Conservation (phyloP, 2,888 invertebrate species). For the Acleris literana region DNA sequence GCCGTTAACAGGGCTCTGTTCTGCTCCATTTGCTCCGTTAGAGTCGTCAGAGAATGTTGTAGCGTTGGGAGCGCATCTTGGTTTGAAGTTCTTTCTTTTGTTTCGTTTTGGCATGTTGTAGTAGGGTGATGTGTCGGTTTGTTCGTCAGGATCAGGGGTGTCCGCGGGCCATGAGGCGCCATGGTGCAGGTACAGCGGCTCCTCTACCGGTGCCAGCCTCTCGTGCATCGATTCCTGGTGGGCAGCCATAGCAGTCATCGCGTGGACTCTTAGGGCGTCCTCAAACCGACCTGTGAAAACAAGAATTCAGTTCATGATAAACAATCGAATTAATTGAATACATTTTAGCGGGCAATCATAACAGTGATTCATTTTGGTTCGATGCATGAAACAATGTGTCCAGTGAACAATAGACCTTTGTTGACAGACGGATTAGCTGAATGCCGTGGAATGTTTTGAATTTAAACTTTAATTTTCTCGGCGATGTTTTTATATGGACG, state of each 20-base stretch:
- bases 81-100: slow-evolving; percentile 91
- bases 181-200: slow-evolving; percentile 76
- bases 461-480: slow-evolving; percentile 72
- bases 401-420: slow-evolving; percentile 80
- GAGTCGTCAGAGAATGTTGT: slow-evolving; percentile 79
- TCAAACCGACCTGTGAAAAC: slow-evolving; percentile 69
- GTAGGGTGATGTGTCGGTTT: slow-evolving; percentile 71
- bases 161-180: slow-evolving; percentile 82
- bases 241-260: slow-evolving; percentile 84
- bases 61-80: slow-evolving; percentile 86
- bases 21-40: slow-evolving; percentile 66
- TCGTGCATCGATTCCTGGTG: slow-evolving; percentile 82
- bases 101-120: slow-evolving; percentile 86
- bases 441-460: slow-evolving; percentile 80
- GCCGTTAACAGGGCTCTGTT: slow-evolving; percentile 68
- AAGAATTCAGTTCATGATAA: slow-evolving; percentile 57
- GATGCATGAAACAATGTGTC: slow-evolving; percentile 79
- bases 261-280: slow-evolving; percentile 69
- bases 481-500: slow-evolving; percentile 73
- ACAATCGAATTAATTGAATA: slow-evolving; percentile 78
- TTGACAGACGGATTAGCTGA: slow-evolving; percentile 81
- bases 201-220: slow-evolving; percentile 76
- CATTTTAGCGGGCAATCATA: slow-evolving; percentile 77
- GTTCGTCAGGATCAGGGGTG: slow-evolving; percentile 66
- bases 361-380: slow-evolving; percentile 78